Conservation (phyloP, 2,113 vertebrate genomes). For the Xyrauchen texanus region DNA sequence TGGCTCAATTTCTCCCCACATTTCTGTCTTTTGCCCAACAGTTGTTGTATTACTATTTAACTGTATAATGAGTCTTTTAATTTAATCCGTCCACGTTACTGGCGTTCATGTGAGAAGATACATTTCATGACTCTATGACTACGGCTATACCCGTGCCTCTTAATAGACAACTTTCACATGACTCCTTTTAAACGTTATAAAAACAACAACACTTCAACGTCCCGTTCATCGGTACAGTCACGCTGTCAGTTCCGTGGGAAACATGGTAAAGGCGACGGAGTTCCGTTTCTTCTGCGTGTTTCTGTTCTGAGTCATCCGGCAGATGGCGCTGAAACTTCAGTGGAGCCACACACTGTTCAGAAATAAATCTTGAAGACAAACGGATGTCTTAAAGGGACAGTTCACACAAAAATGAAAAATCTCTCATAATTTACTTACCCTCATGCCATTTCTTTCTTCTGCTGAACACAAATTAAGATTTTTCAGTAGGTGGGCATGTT, state of each 20-base stretch:
- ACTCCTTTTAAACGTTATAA: neutral
- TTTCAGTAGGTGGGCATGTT: no score
- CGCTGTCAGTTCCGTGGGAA: neutral
- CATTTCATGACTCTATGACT: no score
- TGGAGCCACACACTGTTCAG: no score
- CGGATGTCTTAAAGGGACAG: no score
- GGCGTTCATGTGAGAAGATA: no score
- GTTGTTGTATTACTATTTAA: neutral
- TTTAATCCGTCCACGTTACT: no score
- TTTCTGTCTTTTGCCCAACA: slow-evolving; percentile 31
- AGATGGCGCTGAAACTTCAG: neutral
- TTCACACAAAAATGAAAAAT: no score
- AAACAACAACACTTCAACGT: no score
- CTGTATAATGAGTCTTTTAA: neutral
- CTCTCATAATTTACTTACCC: no score
- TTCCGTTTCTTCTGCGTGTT: neutral
- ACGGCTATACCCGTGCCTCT: neutral
- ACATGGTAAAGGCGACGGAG: neutral
- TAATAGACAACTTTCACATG: neutral
- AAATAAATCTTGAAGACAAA: no score
- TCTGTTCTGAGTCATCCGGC: neutral
- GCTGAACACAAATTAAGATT: no score
- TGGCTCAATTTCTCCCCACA: slow-evolving; percentile 72
- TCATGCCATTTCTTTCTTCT: no score
- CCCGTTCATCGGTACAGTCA: neutral